Percentiles rank a stretch among this genome's conserved stretches.
Conservation (phyloP, 2,797 vertebrate genomes). For the Pseudotriccus pelzelni region DNA sequence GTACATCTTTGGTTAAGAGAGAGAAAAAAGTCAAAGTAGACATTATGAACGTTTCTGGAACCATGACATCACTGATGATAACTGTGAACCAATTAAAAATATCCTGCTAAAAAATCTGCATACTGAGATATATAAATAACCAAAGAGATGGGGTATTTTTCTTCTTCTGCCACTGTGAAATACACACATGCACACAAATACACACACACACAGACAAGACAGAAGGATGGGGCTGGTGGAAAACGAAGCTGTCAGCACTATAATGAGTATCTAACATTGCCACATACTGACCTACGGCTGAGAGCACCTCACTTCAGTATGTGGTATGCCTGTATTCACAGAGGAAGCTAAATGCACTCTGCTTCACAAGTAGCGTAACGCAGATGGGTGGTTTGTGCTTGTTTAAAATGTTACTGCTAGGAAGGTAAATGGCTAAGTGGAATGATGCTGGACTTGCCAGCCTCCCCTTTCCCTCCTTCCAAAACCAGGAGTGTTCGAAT, state of each 20-base stretch:
- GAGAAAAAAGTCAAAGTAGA: background rate
- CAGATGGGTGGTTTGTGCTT: background rate
- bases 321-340: background rate
- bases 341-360: background rate
- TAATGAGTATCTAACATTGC: background rate
- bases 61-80: background rate
- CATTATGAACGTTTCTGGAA: background rate
- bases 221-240: background rate
- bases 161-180: background rate
- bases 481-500: background rate
- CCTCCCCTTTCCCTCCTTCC: background rate
- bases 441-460: background rate
- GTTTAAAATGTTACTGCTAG: background rate
- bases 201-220: background rate
- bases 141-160: background rate
- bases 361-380: background rate
- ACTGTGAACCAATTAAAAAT: background rate
- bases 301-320: background rate
- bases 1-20: background rate
- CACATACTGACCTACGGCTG: background rate
- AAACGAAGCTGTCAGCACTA: background rate
- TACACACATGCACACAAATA: background rate
- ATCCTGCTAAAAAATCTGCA: background rate
- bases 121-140: background rate
- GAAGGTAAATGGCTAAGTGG: background rate